Percentiles rank a stretch among this genome's conserved stretches.
Evolutionary conservation across 2,888 invertebrate species (phyloP).

Genomic region (Terebella lapidaria): DNA sequence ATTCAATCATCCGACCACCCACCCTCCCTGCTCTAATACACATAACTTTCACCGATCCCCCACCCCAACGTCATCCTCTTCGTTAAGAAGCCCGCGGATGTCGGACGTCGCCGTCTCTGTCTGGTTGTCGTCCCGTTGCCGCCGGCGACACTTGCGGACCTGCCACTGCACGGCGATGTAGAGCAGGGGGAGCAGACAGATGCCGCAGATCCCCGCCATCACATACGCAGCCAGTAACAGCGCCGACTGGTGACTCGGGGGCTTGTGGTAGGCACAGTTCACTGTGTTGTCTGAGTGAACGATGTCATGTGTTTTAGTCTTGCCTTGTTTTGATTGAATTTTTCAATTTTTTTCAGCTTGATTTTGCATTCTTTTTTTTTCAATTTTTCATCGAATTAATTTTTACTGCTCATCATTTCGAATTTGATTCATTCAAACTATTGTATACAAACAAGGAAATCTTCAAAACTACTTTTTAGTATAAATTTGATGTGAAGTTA

Average conservation of each 20-base stretch:
- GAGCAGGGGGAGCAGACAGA: constrained; percentile 38
- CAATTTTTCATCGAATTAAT: too few species aligned
- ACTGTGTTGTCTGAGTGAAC: not conserved
- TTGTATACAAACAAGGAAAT: too few species aligned
- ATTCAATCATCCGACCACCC: too few species aligned
- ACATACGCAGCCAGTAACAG: constrained; percentile 42
- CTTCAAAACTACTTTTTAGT: not conserved
- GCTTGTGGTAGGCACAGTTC: constrained; percentile 38
- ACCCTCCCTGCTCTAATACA: too few species aligned
- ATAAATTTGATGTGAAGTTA: not conserved
- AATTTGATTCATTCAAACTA: too few species aligned
- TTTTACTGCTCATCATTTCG: too few species aligned
- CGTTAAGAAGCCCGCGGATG: not conserved
- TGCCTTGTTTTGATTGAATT: not conserved
- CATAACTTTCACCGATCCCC: too few species aligned
- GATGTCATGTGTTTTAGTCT: not conserved
- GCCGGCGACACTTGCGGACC: not conserved
- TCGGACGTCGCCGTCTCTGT: not conserved
- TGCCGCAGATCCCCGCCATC: constrained; percentile 38
- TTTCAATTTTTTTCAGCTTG: not conserved
- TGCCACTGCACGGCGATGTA: constrained; percentile 34
- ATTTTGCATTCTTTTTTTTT: not conserved
- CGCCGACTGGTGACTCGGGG: constrained; percentile 20
- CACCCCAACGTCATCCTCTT: too few species aligned
- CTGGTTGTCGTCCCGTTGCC: not conserved